Percentiles rank a stretch among this genome's conserved stretches.
Evolutionary conservation across 2,113 vertebrate species (phyloP).

Genomic region (Nothobranchius furzeri): DNA sequence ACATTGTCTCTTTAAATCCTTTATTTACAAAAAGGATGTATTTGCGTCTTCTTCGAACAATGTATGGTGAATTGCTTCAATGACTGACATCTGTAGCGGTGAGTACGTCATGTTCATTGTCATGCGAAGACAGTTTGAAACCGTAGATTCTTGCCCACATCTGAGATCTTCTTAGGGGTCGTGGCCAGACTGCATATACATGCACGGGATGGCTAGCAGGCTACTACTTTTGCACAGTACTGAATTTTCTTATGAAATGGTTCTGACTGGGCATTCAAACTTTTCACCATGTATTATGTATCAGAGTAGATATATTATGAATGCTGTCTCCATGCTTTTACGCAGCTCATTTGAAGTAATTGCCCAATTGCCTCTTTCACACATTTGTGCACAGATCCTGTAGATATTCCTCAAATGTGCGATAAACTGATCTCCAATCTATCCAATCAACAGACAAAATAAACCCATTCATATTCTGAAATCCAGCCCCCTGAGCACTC

Average conservation of each 20-base stretch:
- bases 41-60: too few species aligned
- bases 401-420: constrained; percentile 38
- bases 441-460: constrained; percentile 52
- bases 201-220: too few species aligned
- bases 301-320: constrained; percentile 46
- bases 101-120: too few species aligned
- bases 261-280: constrained; percentile 22
- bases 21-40: too few species aligned
- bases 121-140: too few species aligned
- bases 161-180: too few species aligned
- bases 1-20: too few species aligned
- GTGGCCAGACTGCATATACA: too few species aligned
- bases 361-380: constrained; percentile 30
- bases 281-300: constrained; percentile 49
- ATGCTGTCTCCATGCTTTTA: constrained; percentile 45
- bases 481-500: constrained; percentile 25
- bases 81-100: too few species aligned
- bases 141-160: too few species aligned
- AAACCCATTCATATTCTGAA: constrained; percentile 59
- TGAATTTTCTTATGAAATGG: constrained; percentile 18
- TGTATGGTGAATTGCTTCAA: too few species aligned
- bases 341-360: constrained; percentile 54
- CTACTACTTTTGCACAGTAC: neutral
- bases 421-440: constrained; percentile 50
- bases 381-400: constrained; percentile 15